Base-by-base conservation (phyloP, 2,888 invertebrate species). In the Drosophila monieri region DNA sequence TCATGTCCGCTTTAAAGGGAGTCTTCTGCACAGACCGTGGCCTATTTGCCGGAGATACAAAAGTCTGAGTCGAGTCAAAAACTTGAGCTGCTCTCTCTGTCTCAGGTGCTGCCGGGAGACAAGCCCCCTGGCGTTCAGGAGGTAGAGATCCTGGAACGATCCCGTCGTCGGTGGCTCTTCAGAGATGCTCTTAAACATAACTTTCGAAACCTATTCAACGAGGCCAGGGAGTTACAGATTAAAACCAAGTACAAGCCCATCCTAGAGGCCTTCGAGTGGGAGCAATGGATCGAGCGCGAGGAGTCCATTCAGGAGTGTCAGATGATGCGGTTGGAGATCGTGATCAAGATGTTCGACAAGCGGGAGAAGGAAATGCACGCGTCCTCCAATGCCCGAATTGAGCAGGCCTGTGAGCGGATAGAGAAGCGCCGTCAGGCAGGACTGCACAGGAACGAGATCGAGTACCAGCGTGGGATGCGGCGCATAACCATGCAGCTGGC, bases 281-380 rank as follows among this genome's bases (percentile, higher is more conserved):
- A 96, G 77, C 95, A 97, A 86, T 97, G 97, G 97, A 93, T 95
- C 6, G 95, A 95, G 58, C 93, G 97, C 64, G 97, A 97, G 89
- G 94, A 95, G 94, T 95, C 95, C 89, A 95, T 96, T 70, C 94
- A 95, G 80, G 94, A 94, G 69, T 93, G 95, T n/a, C 95, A 96
- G 89, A 93, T 94, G 77, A 92, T 95, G 27, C 93, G 96, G 0
- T 90, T 96, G 76, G 93, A 95, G 64, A 79, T 91, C 0, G 89
- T 92, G 0, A 76, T 88, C 51, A 80, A 78, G 2, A 92, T 97
- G 54, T 93, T 96, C 10, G 93, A 95, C 67, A 92, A 94, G 57
- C 88, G 91, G 56, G 90, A 93, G 14, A 91, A 92, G 57, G 73
- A 88, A 32, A 89, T 90, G 78, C 88, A 84, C 3, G 21, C 25